Conservation (phyloP, 2,888 invertebrate species). For the Halocaridina rubra region DNA sequence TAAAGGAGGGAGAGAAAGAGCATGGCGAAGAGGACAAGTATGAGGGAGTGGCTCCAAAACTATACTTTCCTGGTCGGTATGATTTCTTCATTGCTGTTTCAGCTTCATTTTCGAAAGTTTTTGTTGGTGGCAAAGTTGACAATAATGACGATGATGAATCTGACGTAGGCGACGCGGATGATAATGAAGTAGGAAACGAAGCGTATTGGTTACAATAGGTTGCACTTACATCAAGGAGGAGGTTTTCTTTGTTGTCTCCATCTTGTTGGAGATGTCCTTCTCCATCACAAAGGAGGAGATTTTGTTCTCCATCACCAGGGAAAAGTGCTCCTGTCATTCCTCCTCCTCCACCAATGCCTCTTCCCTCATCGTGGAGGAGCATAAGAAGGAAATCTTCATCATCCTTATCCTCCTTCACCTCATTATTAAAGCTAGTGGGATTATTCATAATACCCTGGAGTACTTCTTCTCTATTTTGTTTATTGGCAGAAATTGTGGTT, state of each 20-base stretch:
- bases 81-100: too few species aligned
- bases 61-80: conserved; percentile 50
- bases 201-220: conserved; percentile 58
- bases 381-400: too few species aligned
- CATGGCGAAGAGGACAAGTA: not conserved
- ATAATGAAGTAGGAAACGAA: conserved; percentile 55
- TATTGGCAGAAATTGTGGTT: conserved; percentile 36
- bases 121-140: not conserved
- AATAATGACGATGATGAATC: not conserved
- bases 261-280: too few species aligned
- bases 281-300: too few species aligned
- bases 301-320: too few species aligned
- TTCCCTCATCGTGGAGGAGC: too few species aligned
- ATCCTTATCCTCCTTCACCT: conserved; percentile 18
- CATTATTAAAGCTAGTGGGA: conserved; percentile 60
- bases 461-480: too few species aligned
- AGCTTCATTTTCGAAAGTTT: too few species aligned
- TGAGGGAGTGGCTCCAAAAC: conserved; percentile 20
- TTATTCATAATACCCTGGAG: conserved; percentile 63
- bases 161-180: not conserved
- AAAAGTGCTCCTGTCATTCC: not conserved
- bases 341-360: not conserved
- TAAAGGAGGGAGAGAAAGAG: not conserved
- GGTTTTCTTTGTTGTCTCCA: too few species aligned
- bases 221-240: conserved; percentile 43